Evolutionary conservation across 1,140 invertebrate genomes (phyloP).

Genomic region (Sycophila sp.): DNA sequence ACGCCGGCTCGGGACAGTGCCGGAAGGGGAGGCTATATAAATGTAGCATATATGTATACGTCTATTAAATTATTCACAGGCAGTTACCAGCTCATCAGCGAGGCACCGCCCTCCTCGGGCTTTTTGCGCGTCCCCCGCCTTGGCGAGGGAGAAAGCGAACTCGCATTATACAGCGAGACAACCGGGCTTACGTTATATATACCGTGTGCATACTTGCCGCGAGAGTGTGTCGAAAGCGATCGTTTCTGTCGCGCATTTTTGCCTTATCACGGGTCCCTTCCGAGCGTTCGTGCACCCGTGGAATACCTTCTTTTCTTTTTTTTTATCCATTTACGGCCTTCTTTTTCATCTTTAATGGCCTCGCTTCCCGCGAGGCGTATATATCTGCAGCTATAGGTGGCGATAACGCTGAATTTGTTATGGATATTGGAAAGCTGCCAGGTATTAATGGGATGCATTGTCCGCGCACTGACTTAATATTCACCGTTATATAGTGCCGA

Average conservation of each 20-base stretch:
- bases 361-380: slow-evolving; percentile 2
- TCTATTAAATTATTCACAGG: slow-evolving; percentile 56
- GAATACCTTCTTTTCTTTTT: background rate
- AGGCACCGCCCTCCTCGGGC: slow-evolving; percentile 42
- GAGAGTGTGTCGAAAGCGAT: too few relatives aligned
- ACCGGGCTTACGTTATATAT: too few relatives aligned
- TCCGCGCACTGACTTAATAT: background rate
- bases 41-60: slow-evolving; percentile 27
- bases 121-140: slow-evolving; percentile 36
- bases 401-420: background rate
- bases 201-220: too few relatives aligned
- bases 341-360: slow-evolving; percentile 9
- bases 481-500: background rate
- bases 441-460: slow-evolving; percentile 18
- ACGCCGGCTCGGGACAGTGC: too few relatives aligned
- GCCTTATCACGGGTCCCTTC: background rate
- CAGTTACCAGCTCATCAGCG: slow-evolving; percentile 54
- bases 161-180: too few relatives aligned
- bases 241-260: background rate
- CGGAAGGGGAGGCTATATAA: slow-evolving; percentile 5
- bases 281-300: too few relatives aligned
- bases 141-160: too few relatives aligned
- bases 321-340: background rate
- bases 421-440: slow-evolving; percentile 16
- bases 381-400: too few relatives aligned